Conservation (phyloP, 2,113 vertebrate genomes). For the Engystomops pustulosus region DNA sequence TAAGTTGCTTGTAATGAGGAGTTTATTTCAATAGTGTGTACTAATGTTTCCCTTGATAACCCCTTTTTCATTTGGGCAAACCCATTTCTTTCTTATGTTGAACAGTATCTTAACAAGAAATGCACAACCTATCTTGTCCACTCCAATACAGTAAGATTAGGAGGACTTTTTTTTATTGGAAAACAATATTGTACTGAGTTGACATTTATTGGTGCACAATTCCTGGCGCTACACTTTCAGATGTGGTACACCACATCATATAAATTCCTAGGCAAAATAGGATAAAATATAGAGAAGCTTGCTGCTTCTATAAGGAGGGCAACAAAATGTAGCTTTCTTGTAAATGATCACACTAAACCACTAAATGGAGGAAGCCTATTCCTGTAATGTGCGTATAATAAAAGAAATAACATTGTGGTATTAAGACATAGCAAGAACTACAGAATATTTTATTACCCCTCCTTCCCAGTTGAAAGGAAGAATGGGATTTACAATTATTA, state of each 20-base stretch:
- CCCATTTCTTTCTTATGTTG: too few relatives aligned
- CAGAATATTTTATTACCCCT: constrained; percentile 36
- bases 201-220: neutral
- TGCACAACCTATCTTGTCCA: neutral
- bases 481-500: constrained; percentile 19
- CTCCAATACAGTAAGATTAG: neutral
- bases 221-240: constrained; percentile 22
- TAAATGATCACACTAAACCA: constrained; percentile 54
- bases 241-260: constrained; percentile 52
- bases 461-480: constrained; percentile 41
- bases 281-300: constrained; percentile 35
- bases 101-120: too few relatives aligned
- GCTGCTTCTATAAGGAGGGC: constrained; percentile 23
- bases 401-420: constrained; percentile 52
- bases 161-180: constrained; percentile 11
- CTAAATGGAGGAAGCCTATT: constrained; percentile 43
- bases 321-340: constrained; percentile 56
- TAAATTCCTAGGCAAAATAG: constrained; percentile 29
- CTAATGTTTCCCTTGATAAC: too few relatives aligned
- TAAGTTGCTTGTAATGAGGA: too few relatives aligned
- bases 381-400: constrained; percentile 54
- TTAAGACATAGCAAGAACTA: neutral
- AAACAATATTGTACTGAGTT: constrained; percentile 1
- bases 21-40: too few relatives aligned
- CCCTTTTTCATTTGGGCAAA: too few relatives aligned